Base-by-base conservation (phyloP, 2,797 vertebrate genomes). In the Hypotaenidia okinawae region DNA sequence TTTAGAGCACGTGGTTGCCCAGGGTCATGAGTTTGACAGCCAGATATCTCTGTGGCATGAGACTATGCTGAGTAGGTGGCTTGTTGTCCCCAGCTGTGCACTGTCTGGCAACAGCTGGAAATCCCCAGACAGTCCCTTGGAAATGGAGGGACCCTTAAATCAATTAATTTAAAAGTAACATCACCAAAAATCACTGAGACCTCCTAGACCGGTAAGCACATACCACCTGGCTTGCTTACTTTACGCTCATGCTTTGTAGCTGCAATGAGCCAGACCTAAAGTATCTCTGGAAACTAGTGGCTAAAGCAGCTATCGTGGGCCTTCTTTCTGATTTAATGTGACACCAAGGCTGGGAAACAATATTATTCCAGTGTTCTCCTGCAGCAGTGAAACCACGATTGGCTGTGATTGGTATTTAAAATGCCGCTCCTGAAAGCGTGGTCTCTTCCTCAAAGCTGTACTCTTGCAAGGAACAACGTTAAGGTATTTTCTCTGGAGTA, bases 291-390 rank as follows among this genome's bases (percentile, higher is more conserved):
- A 83, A 88, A 84, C 52, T 52, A 49, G 70, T 6, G 63, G 70
- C 80, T 94, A 21, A 70, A 62, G 47, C 85, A 86, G 82, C 55
- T 49, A 27, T 75, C 2, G 6, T n/a, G 32, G 32, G 77, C 74
- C 76, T n/a, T 24, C 70, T 77, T 89, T 61, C 87, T 90, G 85
- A 90, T 87, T 91, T 82, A 73, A n/a, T 33, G 61, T 64, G 83
- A 73, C 43, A 69, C 67, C 14, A 4, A 49, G 68, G 47, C 69
- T 52, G 84, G 66, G 57, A 89, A 95, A 84, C 75, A 27, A 11
- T 11, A 47, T 68, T 45, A 80, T 77, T 72, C 39, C 72, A 2
- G 70, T 47, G 41, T 64, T 92, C 58, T 90, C 37, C 72, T 77
- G 39, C 28, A 70, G 88, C 74, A 55, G 24, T 3, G 74, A 51